Conservation (phyloP, 2,888 invertebrate species). For the Macrosoma leucophasiata region DNA sequence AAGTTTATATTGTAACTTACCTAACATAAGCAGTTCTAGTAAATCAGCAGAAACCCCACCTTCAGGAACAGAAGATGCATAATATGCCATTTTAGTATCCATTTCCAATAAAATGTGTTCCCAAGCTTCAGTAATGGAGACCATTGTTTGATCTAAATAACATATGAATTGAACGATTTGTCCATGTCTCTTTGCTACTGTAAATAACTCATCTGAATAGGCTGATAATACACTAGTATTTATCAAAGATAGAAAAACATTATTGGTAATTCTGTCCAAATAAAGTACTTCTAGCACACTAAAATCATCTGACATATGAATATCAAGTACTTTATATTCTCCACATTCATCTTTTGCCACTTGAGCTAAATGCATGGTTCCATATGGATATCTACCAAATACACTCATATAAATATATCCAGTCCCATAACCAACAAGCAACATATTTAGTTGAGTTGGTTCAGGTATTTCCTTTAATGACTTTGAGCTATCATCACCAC, state of each 20-base stretch:
- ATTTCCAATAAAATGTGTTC: conserved; percentile 95
- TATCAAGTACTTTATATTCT: conserved; percentile 77
- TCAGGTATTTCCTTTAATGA: conserved; percentile 77
- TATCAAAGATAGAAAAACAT: conserved; percentile 63
- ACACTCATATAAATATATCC: conserved; percentile 85
- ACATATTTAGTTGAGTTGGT: conserved; percentile 80
- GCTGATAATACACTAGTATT: conserved; percentile 79
- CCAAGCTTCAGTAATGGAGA: conserved; percentile 92
- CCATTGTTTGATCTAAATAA: conserved; percentile 84
- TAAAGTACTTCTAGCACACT: conserved; percentile 80
- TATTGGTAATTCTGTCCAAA: conserved; percentile 64
- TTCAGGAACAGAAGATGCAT: conserved; percentile 86
- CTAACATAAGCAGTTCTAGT: conserved; percentile 91
- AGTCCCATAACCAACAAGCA: conserved; percentile 85
- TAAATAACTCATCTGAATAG: conserved; percentile 81
- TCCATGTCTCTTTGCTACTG: conserved; percentile 84
- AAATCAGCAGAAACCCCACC: conserved; percentile 94
- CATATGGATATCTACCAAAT: conserved; percentile 90
- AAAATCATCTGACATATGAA: conserved; percentile 82
- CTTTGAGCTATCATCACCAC: conserved; percentile 71
- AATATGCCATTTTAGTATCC: conserved; percentile 93
- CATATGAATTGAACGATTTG: conserved; percentile 82
- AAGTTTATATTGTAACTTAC: conserved; percentile 47
- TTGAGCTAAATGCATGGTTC: conserved; percentile 77
- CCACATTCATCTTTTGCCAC: conserved; percentile 74